Evolutionary conservation across 2,888 invertebrate genomes (phyloP), one percentile per base, ranked within the genome.

Genomic region (Xestobium rufovillosum): DNA sequence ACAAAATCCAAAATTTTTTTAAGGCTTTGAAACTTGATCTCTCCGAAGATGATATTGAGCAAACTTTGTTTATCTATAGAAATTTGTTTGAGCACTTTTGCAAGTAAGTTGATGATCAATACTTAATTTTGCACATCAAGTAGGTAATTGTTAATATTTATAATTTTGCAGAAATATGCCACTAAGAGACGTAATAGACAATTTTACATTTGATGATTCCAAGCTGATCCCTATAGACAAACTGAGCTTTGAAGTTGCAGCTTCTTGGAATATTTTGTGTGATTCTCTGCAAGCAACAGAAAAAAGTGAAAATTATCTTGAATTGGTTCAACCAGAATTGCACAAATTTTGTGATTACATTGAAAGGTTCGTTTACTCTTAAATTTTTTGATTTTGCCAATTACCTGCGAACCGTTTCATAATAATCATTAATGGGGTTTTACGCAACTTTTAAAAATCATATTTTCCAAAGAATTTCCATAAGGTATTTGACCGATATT

Each of bases 11-110:
- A 13, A 69, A 76, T 4, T 68, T 91, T 17, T 67, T 88, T 10
- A 75, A 76, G 38, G 80, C 80, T 2, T 69, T 91, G 19, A 80
- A 87, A 52, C 69, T 85, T 30, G 86, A 87, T 56, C 72, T 73
- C 32, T 72, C 70, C 29, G 70, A 72, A 14, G 69, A 72, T 3
- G 80, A 81, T 56, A 71, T 78, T 10, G 70, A 76, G 43, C 72
- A 72, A 36, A 73, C 74, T 30, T 62, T 70, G 0, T 69, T 75
- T 31, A 69, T 72, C 13, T 68, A 72, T 9, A 65, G 69, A 40
- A 60, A 68, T 45, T 69, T 73, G 19, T 56, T 80, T 9, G 52
- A 64, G 1, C 66, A 66, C 4, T 61, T 80, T 38, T 75, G 80
- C 39, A 69, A 69, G 69, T 73, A 62, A 54, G 43, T 34, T n/a